These are phyloP conservation scores for Thryonomys swinderianus DNA, from an alignment of 2,113 vertebrate genomes.

Conservation along the genomic window DNA sequence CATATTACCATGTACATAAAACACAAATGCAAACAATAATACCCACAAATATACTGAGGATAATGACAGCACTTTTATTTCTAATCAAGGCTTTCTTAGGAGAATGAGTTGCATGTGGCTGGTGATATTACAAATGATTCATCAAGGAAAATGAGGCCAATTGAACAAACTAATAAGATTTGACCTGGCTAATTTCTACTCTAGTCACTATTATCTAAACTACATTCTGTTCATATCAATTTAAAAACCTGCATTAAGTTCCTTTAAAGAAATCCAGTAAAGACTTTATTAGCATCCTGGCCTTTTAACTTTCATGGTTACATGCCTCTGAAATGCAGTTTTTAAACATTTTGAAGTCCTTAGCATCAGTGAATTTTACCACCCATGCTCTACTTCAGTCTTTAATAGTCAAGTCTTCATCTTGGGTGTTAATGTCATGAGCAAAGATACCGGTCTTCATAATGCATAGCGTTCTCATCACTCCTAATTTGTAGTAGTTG, in stretches of 20 bases:
- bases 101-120: slow-evolving; percentile 6
- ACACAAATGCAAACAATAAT: not conserved
- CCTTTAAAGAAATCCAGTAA: not conserved
- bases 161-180: slow-evolving; percentile 36
- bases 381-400: not conserved
- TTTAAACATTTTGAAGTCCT: not conserved
- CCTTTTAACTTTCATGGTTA: not conserved
- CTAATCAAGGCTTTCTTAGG: not conserved
- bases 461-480: not conserved
- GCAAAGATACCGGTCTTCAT: not conserved
- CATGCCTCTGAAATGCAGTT: not conserved
- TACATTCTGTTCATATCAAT: not conserved
- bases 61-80: not conserved
- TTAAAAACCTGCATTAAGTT: not conserved
- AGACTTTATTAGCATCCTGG: not conserved
- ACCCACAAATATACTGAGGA: not conserved
- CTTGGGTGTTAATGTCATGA: not conserved
- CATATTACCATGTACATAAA: not conserved
- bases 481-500: not conserved
- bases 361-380: not conserved
- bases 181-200: slow-evolving; percentile 24
- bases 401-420: not conserved
- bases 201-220: not conserved
- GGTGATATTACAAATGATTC: not conserved
- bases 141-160: not conserved